These are phyloP conservation scores for Hyphantria cunea DNA, from an alignment of 1,140 invertebrate species.

Conservation along the genomic window DNA sequence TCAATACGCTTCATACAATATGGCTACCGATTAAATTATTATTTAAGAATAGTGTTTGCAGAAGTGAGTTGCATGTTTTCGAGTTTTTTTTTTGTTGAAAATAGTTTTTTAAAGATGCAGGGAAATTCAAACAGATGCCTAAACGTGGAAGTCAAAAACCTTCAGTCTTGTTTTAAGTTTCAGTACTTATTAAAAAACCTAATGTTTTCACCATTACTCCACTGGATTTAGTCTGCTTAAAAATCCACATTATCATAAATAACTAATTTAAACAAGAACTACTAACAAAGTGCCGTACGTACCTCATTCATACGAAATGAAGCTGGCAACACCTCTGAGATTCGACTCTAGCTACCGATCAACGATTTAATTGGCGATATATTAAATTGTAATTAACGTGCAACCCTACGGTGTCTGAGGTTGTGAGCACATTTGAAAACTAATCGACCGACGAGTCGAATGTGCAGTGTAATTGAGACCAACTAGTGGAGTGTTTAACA, in stretches of 20 bases:
- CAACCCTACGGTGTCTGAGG: slow-evolving; percentile 58
- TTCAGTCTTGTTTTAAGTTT: no score
- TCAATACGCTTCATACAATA: no score
- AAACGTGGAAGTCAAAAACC: no score
- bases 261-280: background rate
- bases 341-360: slow-evolving; percentile 65
- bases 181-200: no score
- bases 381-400: slow-evolving; percentile 77
- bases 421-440: slow-evolving; percentile 46
- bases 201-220: no score
- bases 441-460: slow-evolving; percentile 31
- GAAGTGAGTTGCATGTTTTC: no score
- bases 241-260: background rate
- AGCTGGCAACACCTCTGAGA: slow-evolving; percentile 43
- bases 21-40: no score
- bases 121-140: no score
- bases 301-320: slow-evolving; percentile 30
- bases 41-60: no score
- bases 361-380: slow-evolving; percentile 74
- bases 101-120: no score
- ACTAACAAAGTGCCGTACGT: slow-evolving; percentile 13
- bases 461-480: background rate
- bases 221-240: background rate
- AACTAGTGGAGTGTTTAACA: background rate
- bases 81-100: no score